Base-by-base conservation (phyloP, 1,140 invertebrate genomes). In the Zophobas atratus region DNA sequence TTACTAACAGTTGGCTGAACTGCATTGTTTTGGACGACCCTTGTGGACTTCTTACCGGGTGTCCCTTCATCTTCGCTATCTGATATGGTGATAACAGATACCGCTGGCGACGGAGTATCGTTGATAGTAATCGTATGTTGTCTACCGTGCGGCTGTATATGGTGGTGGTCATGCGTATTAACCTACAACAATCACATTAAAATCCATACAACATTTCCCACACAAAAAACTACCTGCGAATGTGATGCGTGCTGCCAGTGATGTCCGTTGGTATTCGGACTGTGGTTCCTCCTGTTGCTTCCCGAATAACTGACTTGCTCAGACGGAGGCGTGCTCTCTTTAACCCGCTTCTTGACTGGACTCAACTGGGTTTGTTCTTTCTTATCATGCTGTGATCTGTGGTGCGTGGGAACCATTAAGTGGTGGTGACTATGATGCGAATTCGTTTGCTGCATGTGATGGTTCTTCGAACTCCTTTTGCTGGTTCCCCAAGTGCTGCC, bases 321-420 rank as follows among this genome's bases (percentile, higher is more conserved):
- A 48, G 85, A 92, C 0, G 96, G 96, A 39, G 97, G 97, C 33
- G 97, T 97, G 81, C 95, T 96, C 85, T 99, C 98, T 85, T 99
- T 99, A 3, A 98, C 97, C n/a, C 97, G 90, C 87, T 99, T 99
- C 88, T 99, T 99, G 1, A 99, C 97, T 0, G 98, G 98, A 83
- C 96, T 98, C 76, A 99, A 88, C 83, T 99, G 97, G 55, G 95
- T 95, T 38, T 93, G 91, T 82, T 98, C 96, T 85, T 97, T 98
- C 85, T 96, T 97, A 82, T 93, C 92, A 78, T 89, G 86, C 84
- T 89, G 87, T 84, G 88, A 84, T 77, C 85, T 78, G 83, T 86
- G 85, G 73, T 86, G 85, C 1, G 84, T 81, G 0, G 89, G 88
- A 53, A 89, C 87, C 70, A 88, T 84, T 2, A 88, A 77, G 81